Base-by-base conservation (phyloP, 2,797 vertebrate genomes). In the Erithacus rubecula region DNA sequence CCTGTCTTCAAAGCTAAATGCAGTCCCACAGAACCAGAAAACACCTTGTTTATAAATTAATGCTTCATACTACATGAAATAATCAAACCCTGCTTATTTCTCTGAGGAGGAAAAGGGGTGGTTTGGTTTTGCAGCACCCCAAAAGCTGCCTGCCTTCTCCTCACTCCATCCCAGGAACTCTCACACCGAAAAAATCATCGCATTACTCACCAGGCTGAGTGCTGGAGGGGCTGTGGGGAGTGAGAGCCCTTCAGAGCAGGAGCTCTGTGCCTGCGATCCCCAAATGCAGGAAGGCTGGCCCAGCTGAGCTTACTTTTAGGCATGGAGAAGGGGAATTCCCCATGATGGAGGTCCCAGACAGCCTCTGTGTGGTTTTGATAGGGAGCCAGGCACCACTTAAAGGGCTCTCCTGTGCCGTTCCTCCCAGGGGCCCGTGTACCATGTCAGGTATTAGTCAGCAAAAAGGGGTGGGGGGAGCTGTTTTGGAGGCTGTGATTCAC, bases 241-340 rank as follows among this genome's bases (percentile, higher is more conserved):
- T 17, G 78, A 17, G 85, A 90, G 59, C 63, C 83, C 83, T 82
- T 83, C 32, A 14, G 67, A 90, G 89, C 78, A 56, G 88, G 51
- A 58, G 5, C 46, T 90, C 71, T 71, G 83, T 17, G 3, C 80
- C 95, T 96, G 69, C 3, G 4, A 75, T 97, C 83, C 92, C 82
- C 72, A 53, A 97, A 89, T 95, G 90, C 93, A 92, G 97, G 97
- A 97, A 98, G 97, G 84, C 88, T 32, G 11, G 94, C 96, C 87
- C 96, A 88, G 96, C 96, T 79, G 94, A 64, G 95, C 90, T 96
- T 96, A 93, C 95, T 97, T 97, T 97, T 96, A 97, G 97, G 94
- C 96, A 93, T 96, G 97, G 92, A 96, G 96, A 95, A 94, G 97
- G 98, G 98, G 97, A 98, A 97, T 98, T 98, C 98, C 98, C 98